Evolutionary conservation across 2,113 vertebrate genomes (phyloP).

Genomic region (Sphaerodactylus townsendi): DNA sequence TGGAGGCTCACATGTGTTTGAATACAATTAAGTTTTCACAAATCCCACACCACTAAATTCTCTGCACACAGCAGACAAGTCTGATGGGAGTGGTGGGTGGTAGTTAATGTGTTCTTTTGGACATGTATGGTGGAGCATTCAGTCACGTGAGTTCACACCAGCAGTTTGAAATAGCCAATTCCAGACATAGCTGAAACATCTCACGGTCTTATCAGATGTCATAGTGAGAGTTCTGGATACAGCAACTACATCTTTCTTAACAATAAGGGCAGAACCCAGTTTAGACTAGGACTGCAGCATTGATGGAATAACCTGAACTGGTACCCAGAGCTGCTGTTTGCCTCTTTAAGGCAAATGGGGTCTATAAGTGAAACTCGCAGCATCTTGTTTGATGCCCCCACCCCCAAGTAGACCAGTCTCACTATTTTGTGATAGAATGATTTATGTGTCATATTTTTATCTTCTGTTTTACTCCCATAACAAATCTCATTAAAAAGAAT

Average conservation of each 20-base stretch:
- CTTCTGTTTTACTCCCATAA: neutral
- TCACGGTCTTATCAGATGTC: too few relatives aligned
- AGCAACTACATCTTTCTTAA: too few relatives aligned
- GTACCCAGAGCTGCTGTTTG: too few relatives aligned
- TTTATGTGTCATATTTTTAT: neutral
- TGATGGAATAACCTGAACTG: too few relatives aligned
- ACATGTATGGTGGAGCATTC: neutral
- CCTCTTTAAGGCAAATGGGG: too few relatives aligned
- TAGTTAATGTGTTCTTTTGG: neutral
- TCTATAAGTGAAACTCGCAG: too few relatives aligned
- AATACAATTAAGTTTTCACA: neutral
- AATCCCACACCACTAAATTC: neutral
- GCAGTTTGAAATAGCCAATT: neutral
- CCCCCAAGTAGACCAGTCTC: too few relatives aligned
- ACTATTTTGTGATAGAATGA: neutral
- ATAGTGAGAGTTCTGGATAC: too few relatives aligned
- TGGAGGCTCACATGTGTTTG: neutral
- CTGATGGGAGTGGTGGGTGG: neutral
- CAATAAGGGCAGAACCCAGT: too few relatives aligned
- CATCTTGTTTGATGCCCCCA: too few relatives aligned
- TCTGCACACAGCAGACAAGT: neutral
- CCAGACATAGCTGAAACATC: neutral
- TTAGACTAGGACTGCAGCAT: too few relatives aligned
- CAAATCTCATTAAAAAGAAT: neutral
- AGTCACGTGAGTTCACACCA: neutral